These are phyloP conservation scores for Rhinoderma darwinii DNA, from an alignment of 2,113 vertebrate species.

Conservation along the genomic window DNA sequence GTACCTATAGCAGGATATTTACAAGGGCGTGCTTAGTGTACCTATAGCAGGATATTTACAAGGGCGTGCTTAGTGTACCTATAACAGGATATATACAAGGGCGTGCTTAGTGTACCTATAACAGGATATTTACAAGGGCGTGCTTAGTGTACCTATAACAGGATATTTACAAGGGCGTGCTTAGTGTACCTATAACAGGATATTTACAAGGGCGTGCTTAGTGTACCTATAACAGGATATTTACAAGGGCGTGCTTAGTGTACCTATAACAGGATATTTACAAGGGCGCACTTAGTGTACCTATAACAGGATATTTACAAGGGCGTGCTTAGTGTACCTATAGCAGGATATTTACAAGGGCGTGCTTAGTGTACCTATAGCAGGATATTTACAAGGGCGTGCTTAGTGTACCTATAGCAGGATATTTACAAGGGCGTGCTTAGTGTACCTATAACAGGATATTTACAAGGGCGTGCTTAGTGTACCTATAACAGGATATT, in stretches of 20 bases:
- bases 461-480: background rate
- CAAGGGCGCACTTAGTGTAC: background rate
- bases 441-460: background rate
- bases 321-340: too few relatives aligned
- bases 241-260: background rate
- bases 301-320: background rate
- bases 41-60: background rate
- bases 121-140: too few relatives aligned
- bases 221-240: background rate
- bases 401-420: background rate
- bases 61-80: background rate
- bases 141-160: background rate
- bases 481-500: background rate
- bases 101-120: too few relatives aligned
- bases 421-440: too few relatives aligned
- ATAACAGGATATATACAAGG: background rate
- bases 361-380: background rate
- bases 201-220: background rate
- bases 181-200: background rate
- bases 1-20: background rate
- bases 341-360: background rate
- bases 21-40: background rate
- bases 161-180: background rate
- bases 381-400: background rate
- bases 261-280: background rate